Percentiles rank a stretch among this genome's conserved stretches.
Evolutionary conservation across 2,888 invertebrate species (phyloP).

Genomic region (Hanleya hanleyi): DNA sequence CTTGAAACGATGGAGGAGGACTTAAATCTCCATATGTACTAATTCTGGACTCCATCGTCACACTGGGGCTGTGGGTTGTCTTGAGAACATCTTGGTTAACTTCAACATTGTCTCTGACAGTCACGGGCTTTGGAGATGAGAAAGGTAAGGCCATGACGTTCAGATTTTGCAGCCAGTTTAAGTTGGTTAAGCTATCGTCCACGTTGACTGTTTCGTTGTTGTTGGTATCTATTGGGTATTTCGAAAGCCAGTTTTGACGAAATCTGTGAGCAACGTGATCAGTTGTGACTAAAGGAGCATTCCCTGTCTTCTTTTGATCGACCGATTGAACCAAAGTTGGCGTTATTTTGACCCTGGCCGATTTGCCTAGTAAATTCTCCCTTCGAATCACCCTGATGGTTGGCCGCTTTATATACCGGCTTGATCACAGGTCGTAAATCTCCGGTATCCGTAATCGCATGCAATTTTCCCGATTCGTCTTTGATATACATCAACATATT

Average conservation of each 20-base stretch:
- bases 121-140: slow-evolving; percentile 80
- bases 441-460: no score
- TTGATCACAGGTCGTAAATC: no score
- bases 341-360: no score
- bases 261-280: slow-evolving; percentile 65
- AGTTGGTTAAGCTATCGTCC: slow-evolving; percentile 85
- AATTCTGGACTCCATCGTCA: slow-evolving; percentile 49
- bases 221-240: slow-evolving; percentile 63
- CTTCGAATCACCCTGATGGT: no score
- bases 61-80: slow-evolving; percentile 49
- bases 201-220: slow-evolving; percentile 59
- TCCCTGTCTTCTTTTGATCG: no score
- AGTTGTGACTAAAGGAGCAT: slow-evolving; percentile 50
- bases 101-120: slow-evolving; percentile 69
- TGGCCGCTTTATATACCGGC: no score
- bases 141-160: slow-evolving; percentile 86
- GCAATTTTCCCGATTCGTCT: no score
- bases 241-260: slow-evolving; percentile 71
- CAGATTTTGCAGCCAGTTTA: slow-evolving; percentile 90
- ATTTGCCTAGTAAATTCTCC: no score
- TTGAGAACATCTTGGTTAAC: slow-evolving; percentile 60
- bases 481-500: no score
- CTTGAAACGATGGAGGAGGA: slow-evolving; percentile 48
- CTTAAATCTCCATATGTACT: no score
- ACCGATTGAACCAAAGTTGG: no score